phyloP scores from a whole-genome alignment of 2,113 vertebrate genomes.

The Spheniscus mendiculus region DNA sequence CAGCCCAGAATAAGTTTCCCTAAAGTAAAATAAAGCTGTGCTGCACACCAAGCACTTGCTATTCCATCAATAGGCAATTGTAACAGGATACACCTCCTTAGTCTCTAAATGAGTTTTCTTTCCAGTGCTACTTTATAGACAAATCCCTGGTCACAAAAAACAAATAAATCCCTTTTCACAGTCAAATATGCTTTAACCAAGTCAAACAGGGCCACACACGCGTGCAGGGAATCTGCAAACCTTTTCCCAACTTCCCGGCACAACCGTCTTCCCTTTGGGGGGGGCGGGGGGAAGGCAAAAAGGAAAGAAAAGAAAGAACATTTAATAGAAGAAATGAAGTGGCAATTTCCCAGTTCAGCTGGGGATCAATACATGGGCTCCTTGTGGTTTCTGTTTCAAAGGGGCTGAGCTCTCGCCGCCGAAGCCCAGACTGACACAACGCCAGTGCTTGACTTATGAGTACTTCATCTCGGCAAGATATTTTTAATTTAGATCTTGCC shows the following conservation, averaged over 20 bases:
- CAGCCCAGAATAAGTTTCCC: neutral
- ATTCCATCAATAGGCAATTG: conserved; percentile 63
- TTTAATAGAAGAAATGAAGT: conserved; percentile 39
- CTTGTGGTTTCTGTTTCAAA: conserved; percentile 29
- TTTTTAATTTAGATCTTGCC: conserved; percentile 71
- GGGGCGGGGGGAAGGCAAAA: neutral
- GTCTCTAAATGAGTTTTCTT: conserved; percentile 64
- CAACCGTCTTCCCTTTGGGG: neutral
- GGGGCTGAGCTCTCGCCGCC: neutral
- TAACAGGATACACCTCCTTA: conserved; percentile 54
- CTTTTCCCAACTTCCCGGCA: neutral
- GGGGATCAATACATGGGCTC: conserved; percentile 28
- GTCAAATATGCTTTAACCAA: conserved; percentile 48
- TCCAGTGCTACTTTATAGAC: conserved; percentile 62
- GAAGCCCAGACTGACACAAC: conserved; percentile 32
- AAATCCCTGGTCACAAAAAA: conserved; percentile 58
- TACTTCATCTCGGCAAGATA: conserved; percentile 43
- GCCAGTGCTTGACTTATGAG: conserved; percentile 50
- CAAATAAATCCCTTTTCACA: conserved; percentile 37
- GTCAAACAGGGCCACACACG: neutral
- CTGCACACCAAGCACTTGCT: conserved; percentile 18
- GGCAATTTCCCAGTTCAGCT: conserved; percentile 49
- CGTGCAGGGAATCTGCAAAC: neutral
- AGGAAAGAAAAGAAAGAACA: neutral
- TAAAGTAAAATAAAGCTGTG: conserved; percentile 50